Evolutionary conservation across 2,888 invertebrate species (phyloP), one percentile per base, ranked within the genome.

Genomic region (Leptinotarsa juncta): DNA sequence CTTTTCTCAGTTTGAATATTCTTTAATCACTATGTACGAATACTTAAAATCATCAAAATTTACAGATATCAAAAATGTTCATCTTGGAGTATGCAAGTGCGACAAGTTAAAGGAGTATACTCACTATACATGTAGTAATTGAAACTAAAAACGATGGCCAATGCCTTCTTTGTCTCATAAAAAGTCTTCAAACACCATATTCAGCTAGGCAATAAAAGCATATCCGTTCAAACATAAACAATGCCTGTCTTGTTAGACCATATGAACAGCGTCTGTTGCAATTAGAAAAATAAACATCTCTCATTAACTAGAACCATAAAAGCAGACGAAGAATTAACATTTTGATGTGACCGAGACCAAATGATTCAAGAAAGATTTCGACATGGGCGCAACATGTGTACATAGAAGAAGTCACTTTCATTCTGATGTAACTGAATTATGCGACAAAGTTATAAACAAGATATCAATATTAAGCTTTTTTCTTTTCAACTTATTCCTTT

Each of bases 241-340:
- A 69, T 42, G 57, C 69, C 16, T 32, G 20, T 69, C 57, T 69
- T 69, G 69, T 69, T 57, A 69, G 42, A 48, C 69, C 57, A 69
- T 69, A 69, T 69, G 57, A 69, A 48, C 23, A 57, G n/a, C 48
- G 69, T 69, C 69, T 48, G 57, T 57, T 69, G 42, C 57, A 69
- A 42, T 42, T 48, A 57, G 69, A 57, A 69, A 67, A 69, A 69
- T 53, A 69, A 69, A 69, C 60, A 69, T 57, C 57, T 60, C 23
- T 10, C 55, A 68, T 48, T 55, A 20, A 69, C 48, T 48, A 48
- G 15, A 69, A 69, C 68, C 68, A 69, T 69, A 57, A 55, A 69
- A 69, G 68, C 68, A 53, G 68, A 18, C 42, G 15, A 55, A 42
- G n/a, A 57, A 69, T 69, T 69, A 57, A 57, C 42, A 42, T 42